Conservation (phyloP, 37 sponge, comb jelly and placozoan genomes). For the Chondrosia reniformis region DNA sequence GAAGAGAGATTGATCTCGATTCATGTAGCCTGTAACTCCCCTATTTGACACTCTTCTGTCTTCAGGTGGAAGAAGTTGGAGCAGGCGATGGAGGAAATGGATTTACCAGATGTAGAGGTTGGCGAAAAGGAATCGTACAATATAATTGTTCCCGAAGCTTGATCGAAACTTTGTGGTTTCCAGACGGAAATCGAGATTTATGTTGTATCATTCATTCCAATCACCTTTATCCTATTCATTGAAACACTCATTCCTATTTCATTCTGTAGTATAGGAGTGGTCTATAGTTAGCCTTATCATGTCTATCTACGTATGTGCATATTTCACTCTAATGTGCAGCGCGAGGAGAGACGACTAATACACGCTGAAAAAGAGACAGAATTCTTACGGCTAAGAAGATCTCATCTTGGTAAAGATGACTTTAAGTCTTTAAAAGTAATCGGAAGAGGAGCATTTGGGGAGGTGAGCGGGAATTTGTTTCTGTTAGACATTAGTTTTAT, state of each 20-base stretch:
- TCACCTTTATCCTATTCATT: not conserved
- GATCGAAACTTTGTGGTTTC: not conserved
- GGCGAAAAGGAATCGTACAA: not conserved
- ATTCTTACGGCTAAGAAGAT: constrained; percentile 87
- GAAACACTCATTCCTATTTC: no score
- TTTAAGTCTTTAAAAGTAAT: constrained; percentile 95
- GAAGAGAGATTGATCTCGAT: no score
- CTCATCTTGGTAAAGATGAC: constrained; percentile 88
- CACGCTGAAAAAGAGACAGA: constrained; percentile 93
- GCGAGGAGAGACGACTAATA: constrained; percentile 67
- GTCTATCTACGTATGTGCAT: no score
- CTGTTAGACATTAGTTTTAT: no score
- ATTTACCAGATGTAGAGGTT: constrained; percentile 64
- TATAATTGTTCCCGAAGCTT: not conserved
- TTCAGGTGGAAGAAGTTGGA: constrained; percentile 76
- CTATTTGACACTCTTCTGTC: no score
- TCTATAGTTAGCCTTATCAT: no score
- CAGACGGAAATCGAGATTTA: no score
- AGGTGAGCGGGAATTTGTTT: no score
- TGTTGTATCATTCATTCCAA: no score
- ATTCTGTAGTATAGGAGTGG: no score
- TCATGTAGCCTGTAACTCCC: no score
- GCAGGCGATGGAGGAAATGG: constrained; percentile 74
- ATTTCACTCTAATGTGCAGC: no score
- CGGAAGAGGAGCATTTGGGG: constrained; percentile 98